Conservation (phyloP, 2,113 vertebrate species). For the Urocitellus parryii region DNA sequence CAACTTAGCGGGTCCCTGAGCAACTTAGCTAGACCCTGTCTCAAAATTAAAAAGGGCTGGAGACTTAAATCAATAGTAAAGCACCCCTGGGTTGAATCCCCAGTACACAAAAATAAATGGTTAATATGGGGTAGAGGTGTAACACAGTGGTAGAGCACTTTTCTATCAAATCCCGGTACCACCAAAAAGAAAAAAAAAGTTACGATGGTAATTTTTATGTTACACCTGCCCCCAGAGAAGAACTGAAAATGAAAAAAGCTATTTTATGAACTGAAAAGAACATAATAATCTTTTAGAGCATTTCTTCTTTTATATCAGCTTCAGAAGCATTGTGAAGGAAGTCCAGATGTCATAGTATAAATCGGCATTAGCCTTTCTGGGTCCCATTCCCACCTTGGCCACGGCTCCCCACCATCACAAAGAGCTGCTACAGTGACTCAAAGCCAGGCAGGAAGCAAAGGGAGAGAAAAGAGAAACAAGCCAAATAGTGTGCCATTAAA, state of each 20-base stretch:
- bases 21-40: neutral
- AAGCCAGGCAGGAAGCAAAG: neutral
- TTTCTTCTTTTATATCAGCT: neutral
- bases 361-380: neutral
- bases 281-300: neutral
- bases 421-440: neutral
- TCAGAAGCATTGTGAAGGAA: constrained; percentile 8
- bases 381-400: neutral
- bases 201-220: neutral
- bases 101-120: neutral
- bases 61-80: neutral
- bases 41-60: neutral
- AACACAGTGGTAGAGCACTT: neutral
- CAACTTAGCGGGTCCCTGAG: neutral
- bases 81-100: neutral
- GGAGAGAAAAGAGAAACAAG: neutral
- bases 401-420: neutral
- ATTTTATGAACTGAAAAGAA: neutral
- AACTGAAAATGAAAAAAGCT: neutral
- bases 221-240: neutral
- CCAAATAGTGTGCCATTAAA: neutral
- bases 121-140: neutral
- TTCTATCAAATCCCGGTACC: neutral
- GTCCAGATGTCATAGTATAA: neutral
- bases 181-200: neutral